Base-by-base conservation (phyloP, 2,888 invertebrate genomes). In the Meiosimyza platycephala region DNA sequence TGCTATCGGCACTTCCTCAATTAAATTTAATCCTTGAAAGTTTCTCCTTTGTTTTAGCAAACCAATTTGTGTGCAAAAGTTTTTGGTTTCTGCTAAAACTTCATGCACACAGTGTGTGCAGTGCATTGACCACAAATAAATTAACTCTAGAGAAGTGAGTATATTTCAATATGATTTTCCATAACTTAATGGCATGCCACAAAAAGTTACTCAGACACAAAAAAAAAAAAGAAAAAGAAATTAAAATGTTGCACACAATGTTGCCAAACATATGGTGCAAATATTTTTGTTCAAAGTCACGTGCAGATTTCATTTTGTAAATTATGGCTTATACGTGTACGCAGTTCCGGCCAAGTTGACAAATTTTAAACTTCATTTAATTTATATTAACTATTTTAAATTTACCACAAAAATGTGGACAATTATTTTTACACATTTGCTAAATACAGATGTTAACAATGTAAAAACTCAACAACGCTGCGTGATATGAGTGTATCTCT, bases 291-390 rank as follows among this genome's bases (percentile, higher is more conserved):
- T 59, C 9, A 40, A 63, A 48, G 18, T 11, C 13, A 57, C 57
- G 22, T 57, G 22, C 16, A 22, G 16, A 13, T 22, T 18, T 57
- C 22, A 57, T 18, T 12, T 22, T 7, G 28, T 60, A 28, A 40
- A 40, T 40, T 40, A 40, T 40, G 40, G 40, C 40, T 40, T 40
- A 9, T 9, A 40, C 40, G 40, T 40, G 40, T 40, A 9, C 40
- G 57, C 57, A 28, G 57, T 28, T 13, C 22, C 40, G 40, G 22
- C 57, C 57, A 57, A 57, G 28, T 28, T n/a, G 57, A 67, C 67
- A 67, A 55, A 6, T 12, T 67, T 55, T 67, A 47, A 67, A 67
- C 67, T 67, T 55, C 55, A 55, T 55, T 54, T 67, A 67, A 47
- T 67, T 54, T 33, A 47, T 18, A 67, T 67, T n/a, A 67, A 67